A percentile compares a stretch with the other conserved stretches of the same genome.
Evolutionary conservation across 2,888 invertebrate species (phyloP).

Genomic region (Limenitis camilla): DNA sequence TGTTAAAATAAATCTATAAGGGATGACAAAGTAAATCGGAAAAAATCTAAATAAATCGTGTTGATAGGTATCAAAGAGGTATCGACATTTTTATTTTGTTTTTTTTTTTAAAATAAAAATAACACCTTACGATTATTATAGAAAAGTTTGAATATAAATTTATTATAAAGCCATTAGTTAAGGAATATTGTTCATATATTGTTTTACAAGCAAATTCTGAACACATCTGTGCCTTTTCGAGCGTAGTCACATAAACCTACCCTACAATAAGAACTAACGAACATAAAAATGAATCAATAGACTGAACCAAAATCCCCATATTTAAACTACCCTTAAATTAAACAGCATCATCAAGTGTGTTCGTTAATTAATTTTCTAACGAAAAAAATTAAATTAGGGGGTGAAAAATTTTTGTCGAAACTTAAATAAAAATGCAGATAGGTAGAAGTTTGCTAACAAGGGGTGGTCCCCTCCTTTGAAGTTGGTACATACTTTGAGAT

Average conservation of each 20-base stretch:
- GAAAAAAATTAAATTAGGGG: constrained; percentile 58
- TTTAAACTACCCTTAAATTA: constrained; percentile 31
- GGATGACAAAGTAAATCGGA: too few relatives aligned
- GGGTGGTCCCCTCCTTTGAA: constrained; percentile 57
- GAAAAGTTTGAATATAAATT: too few relatives aligned
- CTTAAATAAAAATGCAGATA: constrained; percentile 68
- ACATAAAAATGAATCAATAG: constrained; percentile 13
- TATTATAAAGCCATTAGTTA: too few relatives aligned
- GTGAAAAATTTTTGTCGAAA: constrained; percentile 62
- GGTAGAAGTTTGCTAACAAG: constrained; percentile 52
- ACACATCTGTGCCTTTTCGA: too few relatives aligned
- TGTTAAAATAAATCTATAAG: too few relatives aligned
- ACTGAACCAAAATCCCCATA: constrained; percentile 11
- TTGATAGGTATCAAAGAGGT: too few relatives aligned
- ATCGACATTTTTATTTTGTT: too few relatives aligned
- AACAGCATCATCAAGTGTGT: constrained; percentile 45
- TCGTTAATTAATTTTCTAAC: constrained; percentile 48
- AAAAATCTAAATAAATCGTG: too few relatives aligned
- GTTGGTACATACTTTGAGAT: constrained; percentile 43
- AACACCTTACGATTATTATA: too few relatives aligned
- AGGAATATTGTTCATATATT: too few relatives aligned
- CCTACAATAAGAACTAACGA: constrained; percentile 4
- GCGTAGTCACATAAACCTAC: background rate
- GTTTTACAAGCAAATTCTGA: too few relatives aligned
- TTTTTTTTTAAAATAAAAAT: too few relatives aligned